These are phyloP conservation scores for Axea sp. DNA, from an alignment of 2,888 invertebrate species.

Conservation along the genomic window DNA sequence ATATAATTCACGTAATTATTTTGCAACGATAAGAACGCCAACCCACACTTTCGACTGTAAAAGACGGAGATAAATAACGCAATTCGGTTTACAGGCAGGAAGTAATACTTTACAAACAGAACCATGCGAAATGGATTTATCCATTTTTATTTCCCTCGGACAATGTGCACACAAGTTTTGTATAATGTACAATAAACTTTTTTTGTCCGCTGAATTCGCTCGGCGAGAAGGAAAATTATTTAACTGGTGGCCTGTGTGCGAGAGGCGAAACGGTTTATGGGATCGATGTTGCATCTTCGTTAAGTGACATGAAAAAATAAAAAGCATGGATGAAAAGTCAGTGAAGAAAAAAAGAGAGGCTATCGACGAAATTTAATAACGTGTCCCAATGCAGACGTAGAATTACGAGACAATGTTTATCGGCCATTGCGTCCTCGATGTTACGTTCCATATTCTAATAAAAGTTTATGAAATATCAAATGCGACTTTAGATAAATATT, in stretches of 20 bases:
- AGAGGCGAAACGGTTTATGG: conserved; percentile 56
- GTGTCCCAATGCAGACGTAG: conserved; percentile 15
- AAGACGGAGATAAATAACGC: conserved; percentile 40
- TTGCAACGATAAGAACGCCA: too few relatives aligned
- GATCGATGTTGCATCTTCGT: conserved; percentile 47
- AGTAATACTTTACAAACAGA: conserved; percentile 52
- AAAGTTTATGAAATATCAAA: conserved; percentile 61
- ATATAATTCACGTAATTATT: too few relatives aligned
- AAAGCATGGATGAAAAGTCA: neutral
- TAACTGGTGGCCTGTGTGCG: conserved; percentile 35
- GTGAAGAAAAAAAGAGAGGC: conserved; percentile 9
- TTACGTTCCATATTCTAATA: conserved; percentile 48
- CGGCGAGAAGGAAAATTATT: conserved; percentile 50
- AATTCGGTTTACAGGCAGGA: conserved; percentile 31
- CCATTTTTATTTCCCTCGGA: conserved; percentile 38
- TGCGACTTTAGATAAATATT: conserved; percentile 53
- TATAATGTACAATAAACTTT: conserved; percentile 38
- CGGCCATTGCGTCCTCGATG: conserved; percentile 23
- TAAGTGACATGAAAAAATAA: conserved; percentile 25
- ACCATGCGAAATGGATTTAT: conserved; percentile 34
- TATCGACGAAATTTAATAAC: conserved; percentile 52
- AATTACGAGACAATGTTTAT: conserved; percentile 49
- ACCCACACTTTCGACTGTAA: too few relatives aligned
- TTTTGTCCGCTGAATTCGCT: conserved; percentile 7
- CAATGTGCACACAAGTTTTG: conserved; percentile 38